phyloP scores from a whole-genome alignment of 2,797 vertebrate genomes.

The Oreonectes daqikongensis region DNA sequence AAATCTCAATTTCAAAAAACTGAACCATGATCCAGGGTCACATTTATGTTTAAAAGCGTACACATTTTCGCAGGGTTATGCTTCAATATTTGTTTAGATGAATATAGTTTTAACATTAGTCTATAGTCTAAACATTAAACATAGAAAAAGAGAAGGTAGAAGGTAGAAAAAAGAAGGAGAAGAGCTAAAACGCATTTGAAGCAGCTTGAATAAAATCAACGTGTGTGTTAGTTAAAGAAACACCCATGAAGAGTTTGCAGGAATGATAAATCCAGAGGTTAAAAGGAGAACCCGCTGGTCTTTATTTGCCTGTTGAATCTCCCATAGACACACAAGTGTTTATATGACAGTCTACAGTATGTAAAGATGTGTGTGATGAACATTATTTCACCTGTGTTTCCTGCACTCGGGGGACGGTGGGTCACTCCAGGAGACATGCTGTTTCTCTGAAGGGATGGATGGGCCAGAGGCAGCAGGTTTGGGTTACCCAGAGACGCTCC shows the following conservation, averaged over 20 bases:
- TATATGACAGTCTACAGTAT: slow-evolving; percentile 22
- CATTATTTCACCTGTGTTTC: too few relatives aligned
- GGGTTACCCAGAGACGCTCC: slow-evolving; percentile 85
- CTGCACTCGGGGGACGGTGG: slow-evolving; percentile 88
- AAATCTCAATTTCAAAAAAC: too few relatives aligned
- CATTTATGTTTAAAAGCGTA: too few relatives aligned
- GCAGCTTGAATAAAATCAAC: not conserved
- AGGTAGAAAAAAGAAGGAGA: too few relatives aligned
- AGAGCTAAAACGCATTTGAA: too few relatives aligned
- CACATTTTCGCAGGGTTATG: too few relatives aligned
- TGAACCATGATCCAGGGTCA: too few relatives aligned
- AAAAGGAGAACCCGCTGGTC: slow-evolving; percentile 8
- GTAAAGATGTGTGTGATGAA: slow-evolving; percentile 37
- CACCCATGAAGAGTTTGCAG: not conserved
- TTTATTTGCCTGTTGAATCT: slow-evolving; percentile 20
- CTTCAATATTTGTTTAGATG: too few relatives aligned
- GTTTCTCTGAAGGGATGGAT: slow-evolving; percentile 89
- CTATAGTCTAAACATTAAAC: too few relatives aligned
- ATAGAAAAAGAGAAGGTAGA: too few relatives aligned
- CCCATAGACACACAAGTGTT: slow-evolving; percentile 33
- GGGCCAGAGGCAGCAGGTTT: slow-evolving; percentile 86
- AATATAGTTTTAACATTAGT: too few relatives aligned
- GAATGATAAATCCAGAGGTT: slow-evolving; percentile 38
- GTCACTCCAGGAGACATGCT: slow-evolving; percentile 91
- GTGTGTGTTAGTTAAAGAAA: not conserved